Evolutionary conservation across 2,113 vertebrate genomes (phyloP).

Genomic region (Daphoenositta chrysoptera): DNA sequence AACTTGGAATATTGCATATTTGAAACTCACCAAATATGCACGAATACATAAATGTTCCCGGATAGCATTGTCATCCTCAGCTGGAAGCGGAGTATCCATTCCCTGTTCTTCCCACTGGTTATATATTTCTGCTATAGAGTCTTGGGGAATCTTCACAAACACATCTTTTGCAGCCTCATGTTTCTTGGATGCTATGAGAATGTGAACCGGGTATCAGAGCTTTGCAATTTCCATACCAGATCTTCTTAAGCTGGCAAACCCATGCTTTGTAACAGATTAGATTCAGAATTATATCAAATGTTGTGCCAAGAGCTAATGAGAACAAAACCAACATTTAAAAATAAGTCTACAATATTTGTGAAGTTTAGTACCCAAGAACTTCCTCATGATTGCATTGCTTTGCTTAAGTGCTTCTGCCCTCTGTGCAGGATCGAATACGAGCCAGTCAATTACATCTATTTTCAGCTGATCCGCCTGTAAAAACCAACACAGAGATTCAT

Average conservation of each 20-base stretch:
- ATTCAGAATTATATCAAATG: not conserved
- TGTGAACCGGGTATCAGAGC: not conserved
- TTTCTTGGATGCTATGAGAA: conserved; percentile 86
- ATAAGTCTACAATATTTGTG: not conserved
- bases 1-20: not conserved
- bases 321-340: not conserved
- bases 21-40: conserved; percentile 88
- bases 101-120: conserved; percentile 87
- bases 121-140: conserved; percentile 93
- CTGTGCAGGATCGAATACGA: conserved; percentile 91
- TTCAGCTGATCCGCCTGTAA: conserved; percentile 87
- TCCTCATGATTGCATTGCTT: conserved; percentile 98
- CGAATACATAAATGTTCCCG: conserved; percentile 93
- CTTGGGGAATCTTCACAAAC: conserved; percentile 93
- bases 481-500: not conserved
- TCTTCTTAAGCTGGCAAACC: not conserved
- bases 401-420: conserved; percentile 93
- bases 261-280: not conserved
- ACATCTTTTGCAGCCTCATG: conserved; percentile 94
- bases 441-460: conserved; percentile 96
- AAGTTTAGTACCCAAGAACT: conserved; percentile 85
- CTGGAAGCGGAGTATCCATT: conserved; percentile 82
- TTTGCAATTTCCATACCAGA: not conserved
- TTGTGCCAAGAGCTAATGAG: not conserved
- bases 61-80: conserved; percentile 93